These are phyloP conservation scores for Kryptolebias ocellatus DNA, from an alignment of 2,797 vertebrate genomes.

Conservation along the genomic window DNA sequence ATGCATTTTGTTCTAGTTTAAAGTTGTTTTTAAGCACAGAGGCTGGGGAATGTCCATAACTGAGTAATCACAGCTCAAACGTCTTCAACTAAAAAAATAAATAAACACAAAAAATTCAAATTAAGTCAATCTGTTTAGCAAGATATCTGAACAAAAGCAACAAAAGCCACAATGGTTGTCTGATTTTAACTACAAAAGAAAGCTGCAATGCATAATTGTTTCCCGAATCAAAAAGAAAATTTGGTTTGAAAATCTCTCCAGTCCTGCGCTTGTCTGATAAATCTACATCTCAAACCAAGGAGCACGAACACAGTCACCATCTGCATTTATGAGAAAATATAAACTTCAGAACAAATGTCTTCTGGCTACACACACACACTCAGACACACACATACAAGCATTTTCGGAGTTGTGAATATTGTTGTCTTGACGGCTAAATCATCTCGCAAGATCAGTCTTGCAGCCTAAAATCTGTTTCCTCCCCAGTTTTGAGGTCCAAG, in stretches of 20 bases:
- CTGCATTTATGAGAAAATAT: constrained; percentile 2
- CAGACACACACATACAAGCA: not conserved
- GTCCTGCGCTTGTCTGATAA: not conserved
- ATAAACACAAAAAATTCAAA: not conserved
- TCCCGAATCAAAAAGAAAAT: not conserved
- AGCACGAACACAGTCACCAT: constrained; percentile 1
- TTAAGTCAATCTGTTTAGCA: not conserved
- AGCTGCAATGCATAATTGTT: not conserved
- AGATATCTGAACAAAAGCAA: not conserved
- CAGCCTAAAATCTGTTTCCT: not conserved
- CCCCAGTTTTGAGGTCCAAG: not conserved
- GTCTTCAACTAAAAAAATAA: not conserved
- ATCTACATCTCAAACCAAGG: not conserved
- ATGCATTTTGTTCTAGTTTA: not conserved
- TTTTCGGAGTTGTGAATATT: not conserved
- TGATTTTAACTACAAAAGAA: not conserved
- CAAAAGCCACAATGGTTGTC: constrained; percentile 1
- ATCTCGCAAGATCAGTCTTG: not conserved
- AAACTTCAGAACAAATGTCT: not conserved
- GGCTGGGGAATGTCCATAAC: not conserved
- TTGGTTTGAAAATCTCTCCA: not conserved
- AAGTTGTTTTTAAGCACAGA: not conserved
- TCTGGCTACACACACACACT: not conserved
- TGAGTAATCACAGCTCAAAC: not conserved
- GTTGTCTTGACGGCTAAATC: constrained; percentile 3